Evolutionary conservation across 2,113 vertebrate genomes (phyloP).

Genomic region (Spea multiplicata): DNA sequence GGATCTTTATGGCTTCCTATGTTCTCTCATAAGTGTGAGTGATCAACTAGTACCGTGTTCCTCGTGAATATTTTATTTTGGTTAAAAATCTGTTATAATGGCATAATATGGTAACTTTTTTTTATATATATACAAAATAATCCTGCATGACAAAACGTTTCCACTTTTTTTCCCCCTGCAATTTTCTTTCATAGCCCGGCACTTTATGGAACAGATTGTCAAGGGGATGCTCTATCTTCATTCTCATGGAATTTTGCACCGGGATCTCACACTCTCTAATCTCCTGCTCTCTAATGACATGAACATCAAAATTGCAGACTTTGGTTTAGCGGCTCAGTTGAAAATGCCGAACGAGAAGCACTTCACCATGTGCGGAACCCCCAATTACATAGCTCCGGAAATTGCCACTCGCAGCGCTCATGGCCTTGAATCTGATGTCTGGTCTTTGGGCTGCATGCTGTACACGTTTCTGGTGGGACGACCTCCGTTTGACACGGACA

Average conservation of each 20-base stretch:
- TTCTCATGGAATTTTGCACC: conserved; percentile 93
- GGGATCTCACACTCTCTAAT: conserved; percentile 93
- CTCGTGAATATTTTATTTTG: too few species aligned
- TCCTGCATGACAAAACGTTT: too few species aligned
- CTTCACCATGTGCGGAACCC: conserved; percentile 97
- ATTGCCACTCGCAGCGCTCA: conserved; percentile 93
- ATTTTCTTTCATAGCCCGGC: conserved; percentile 70
- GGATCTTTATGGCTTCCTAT: too few species aligned
- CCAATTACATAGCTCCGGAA: conserved; percentile 97
- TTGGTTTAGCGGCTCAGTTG: conserved; percentile 91
- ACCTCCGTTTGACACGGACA: conserved; percentile 95
- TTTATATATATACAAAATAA: background rate
- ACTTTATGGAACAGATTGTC: conserved; percentile 94
- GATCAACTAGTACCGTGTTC: too few species aligned
- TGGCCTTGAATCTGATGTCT: conserved; percentile 92
- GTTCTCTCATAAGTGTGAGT: too few species aligned
- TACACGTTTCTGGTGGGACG: conserved; percentile 89
- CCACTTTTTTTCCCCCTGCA: too few species aligned
- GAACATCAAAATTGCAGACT: conserved; percentile 96
- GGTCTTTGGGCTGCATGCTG: conserved; percentile 97
- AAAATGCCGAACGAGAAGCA: conserved; percentile 94
- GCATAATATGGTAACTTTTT: too few species aligned
- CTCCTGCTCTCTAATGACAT: conserved; percentile 86
- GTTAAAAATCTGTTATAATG: too few species aligned
- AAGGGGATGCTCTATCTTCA: conserved; percentile 96